Evolutionary conservation across 2,113 vertebrate genomes (phyloP).

Genomic region (Dipodomys stephensi): DNA sequence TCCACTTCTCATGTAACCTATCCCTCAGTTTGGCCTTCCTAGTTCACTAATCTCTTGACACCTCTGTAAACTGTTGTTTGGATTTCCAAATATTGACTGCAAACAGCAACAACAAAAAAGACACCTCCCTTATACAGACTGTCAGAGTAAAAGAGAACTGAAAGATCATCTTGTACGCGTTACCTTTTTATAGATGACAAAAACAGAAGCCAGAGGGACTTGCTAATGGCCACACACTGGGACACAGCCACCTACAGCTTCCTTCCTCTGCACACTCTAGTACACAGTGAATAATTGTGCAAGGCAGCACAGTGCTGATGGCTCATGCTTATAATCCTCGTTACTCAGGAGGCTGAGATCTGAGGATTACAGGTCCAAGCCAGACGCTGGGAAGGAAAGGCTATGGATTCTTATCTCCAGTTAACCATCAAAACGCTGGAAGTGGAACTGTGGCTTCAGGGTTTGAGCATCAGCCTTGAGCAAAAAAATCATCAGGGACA

Average conservation of each 20-base stretch:
- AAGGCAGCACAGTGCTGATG: too few species aligned
- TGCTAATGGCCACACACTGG: not conserved
- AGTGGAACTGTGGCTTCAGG: too few species aligned
- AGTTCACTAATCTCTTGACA: slow-evolving; percentile 50
- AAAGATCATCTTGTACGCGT: slow-evolving; percentile 46
- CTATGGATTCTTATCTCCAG: too few species aligned
- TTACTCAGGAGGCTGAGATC: too few species aligned
- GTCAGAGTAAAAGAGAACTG: slow-evolving; percentile 67
- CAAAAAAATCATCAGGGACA: too few species aligned
- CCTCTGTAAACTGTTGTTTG: slow-evolving; percentile 51
- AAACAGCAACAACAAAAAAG: slow-evolving; percentile 34
- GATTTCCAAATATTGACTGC: slow-evolving; percentile 66
- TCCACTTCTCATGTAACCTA: slow-evolving; percentile 42
- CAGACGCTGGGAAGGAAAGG: too few species aligned
- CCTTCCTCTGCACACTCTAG: not conserved
- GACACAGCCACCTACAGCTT: too few species aligned
- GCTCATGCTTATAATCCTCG: too few species aligned
- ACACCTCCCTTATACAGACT: slow-evolving; percentile 56
- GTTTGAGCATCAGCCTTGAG: too few species aligned
- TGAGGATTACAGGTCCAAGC: too few species aligned
- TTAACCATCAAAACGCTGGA: too few species aligned
- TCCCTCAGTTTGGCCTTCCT: slow-evolving; percentile 45
- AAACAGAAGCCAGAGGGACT: not conserved
- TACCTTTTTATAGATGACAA: slow-evolving; percentile 23
- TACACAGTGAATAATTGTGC: too few species aligned